Base-by-base conservation (phyloP, 2,113 vertebrate genomes). In the Cyanocitta stelleri region DNA sequence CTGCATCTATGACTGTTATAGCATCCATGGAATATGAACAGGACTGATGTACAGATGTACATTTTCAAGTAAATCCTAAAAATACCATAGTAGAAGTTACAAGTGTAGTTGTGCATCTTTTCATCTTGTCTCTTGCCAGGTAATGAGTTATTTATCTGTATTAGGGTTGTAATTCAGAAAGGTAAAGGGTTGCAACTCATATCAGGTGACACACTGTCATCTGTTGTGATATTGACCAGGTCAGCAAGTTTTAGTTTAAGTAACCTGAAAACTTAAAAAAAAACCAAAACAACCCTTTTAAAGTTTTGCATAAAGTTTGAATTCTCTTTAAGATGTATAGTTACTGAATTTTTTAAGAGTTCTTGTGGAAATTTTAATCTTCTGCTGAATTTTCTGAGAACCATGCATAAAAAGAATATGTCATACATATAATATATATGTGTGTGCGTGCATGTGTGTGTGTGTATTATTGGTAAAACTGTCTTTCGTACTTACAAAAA, bases 1-100 rank as follows among this genome's bases (percentile, higher is more conserved):
- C 94, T 96, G 93, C 96, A 95, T 96, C 94, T 90, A 24, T 94
- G 91, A 67, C 87, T 97, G 78, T 94, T 97, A 63, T 58, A 94
- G 77, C 91, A 94, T 92, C 97, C 63, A 54, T 90, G 83, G 67
- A 95, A 77, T 85, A 91, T 96, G 76, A 96, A 61, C 86, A 92
- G 83, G 74, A 91, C 69, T 86, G 62, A 95, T 85, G 63, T 88
- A 86, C 59, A 94, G 89, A 85, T 39, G 85, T 63, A 37, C 78
- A 96, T 97, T 97, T 87, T 90, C 62, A 97, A 96, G 87, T 90
- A 95, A 96, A 94, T 92, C 74, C 72, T 94, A 82, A 44, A 91
- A n/a, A 79, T 93, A 96, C 77, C 56, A 46, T 95, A 74, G 46
- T 85, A 95, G 86, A 97, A 89, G 15, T 83, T 92, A 7, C 32